phyloP scores from a whole-genome alignment of 2,113 vertebrate genomes.

The rabbit (Oryctolagus cuniculus) region DNA sequence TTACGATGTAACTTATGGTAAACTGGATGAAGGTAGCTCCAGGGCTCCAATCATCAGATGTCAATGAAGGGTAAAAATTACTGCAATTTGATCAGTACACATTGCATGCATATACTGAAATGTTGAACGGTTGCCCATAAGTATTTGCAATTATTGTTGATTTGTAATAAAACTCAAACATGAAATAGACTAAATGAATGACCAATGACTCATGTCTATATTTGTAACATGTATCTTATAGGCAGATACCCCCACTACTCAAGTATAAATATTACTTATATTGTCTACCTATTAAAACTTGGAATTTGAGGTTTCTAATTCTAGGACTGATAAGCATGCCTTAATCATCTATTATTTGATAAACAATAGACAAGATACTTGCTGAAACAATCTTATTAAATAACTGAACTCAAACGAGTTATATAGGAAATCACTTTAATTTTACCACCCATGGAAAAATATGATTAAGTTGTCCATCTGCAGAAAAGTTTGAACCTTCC shows the following conservation, averaged over 20 bases:
- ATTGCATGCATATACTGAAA: too few species aligned
- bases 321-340: background rate
- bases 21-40: too few species aligned
- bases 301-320: background rate
- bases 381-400: background rate
- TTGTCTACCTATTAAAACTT: background rate
- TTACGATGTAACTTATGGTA: too few species aligned
- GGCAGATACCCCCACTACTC: background rate
- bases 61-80: too few species aligned
- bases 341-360: background rate
- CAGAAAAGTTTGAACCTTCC: background rate
- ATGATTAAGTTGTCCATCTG: background rate
- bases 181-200: background rate
- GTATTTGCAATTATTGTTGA: too few species aligned
- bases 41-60: too few species aligned
- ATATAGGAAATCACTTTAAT: background rate
- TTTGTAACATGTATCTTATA: background rate
- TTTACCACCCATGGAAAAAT: background rate
- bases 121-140: too few species aligned
- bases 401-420: background rate
- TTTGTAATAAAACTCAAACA: background rate
- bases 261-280: background rate
- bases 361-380: background rate
- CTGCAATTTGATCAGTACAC: too few species aligned
- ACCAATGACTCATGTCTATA: background rate